A percentile compares a stretch with the other conserved stretches of the same genome.
phyloP scores from a whole-genome alignment of 2,113 vertebrate species.

The Tonatia bakeri region DNA sequence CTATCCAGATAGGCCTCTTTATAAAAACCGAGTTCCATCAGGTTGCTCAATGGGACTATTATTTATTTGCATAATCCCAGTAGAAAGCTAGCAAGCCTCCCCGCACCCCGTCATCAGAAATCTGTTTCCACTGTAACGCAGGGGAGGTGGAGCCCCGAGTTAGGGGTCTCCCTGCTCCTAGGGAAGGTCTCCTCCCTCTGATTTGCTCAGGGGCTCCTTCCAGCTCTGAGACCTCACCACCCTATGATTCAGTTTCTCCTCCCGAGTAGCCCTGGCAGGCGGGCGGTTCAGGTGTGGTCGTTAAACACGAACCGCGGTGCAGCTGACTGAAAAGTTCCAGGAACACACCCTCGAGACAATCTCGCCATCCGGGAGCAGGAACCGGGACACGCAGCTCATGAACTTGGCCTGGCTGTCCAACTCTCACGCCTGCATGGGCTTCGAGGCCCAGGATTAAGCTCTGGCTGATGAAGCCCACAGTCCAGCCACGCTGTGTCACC shows the following conservation, averaged over 20 bases:
- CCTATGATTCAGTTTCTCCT: neutral
- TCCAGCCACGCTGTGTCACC: neutral
- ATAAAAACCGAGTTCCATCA: neutral
- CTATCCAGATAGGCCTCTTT: neutral
- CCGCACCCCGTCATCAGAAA: neutral
- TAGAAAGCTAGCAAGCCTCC: neutral
- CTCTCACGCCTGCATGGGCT: accelerated
- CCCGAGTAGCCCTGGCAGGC: neutral
- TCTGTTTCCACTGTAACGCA: neutral
- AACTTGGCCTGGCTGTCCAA: neutral
- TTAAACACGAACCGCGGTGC: neutral
- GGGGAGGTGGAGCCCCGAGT: accelerated
- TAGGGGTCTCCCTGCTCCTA: neutral
- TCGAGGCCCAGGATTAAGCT: neutral
- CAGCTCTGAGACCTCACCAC: neutral
- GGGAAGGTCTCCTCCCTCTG: no score
- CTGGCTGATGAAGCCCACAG: neutral
- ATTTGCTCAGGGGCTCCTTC: neutral
- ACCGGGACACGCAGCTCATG: neutral
- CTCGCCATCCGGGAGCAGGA: neutral
- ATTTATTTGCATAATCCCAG: neutral
- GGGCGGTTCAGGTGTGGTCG: neutral
- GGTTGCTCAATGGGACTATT: neutral
- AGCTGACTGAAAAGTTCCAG: constrained; percentile 20
- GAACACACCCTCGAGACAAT: neutral